A percentile compares a stretch with the other conserved stretches of the same genome.
phyloP scores from a whole-genome alignment of 2,113 vertebrate species.

The Scortum barcoo region DNA sequence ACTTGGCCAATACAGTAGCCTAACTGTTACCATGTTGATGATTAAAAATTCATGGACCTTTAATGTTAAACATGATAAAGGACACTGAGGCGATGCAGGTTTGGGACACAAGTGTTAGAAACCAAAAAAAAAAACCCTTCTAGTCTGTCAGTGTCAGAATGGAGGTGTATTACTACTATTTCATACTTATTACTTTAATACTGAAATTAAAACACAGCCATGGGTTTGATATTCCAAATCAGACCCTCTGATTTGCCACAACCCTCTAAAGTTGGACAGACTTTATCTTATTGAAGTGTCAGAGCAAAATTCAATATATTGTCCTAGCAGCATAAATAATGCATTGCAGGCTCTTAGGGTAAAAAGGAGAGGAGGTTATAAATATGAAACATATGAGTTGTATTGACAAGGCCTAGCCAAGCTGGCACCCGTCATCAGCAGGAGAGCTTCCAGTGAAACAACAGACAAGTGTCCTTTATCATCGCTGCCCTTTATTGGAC shows the following conservation, averaged over 20 bases:
- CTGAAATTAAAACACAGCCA: constrained; percentile 5
- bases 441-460: constrained; percentile 58
- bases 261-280: constrained; percentile 25
- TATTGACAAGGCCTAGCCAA: constrained; percentile 74
- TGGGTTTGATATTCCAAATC: background rate
- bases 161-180: background rate
- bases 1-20: constrained; percentile 41
- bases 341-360: constrained; percentile 71
- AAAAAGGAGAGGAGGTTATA: constrained; percentile 74
- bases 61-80: constrained; percentile 80
- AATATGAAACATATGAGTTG: constrained; percentile 77
- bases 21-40: constrained; percentile 33
- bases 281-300: constrained; percentile 60
- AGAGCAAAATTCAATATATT: constrained; percentile 69
- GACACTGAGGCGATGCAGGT: constrained; percentile 44
- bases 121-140: background rate
- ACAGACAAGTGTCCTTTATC: constrained; percentile 69
- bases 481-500: constrained; percentile 34
- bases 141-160: background rate
- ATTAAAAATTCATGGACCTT: constrained; percentile 81
- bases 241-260: constrained; percentile 16
- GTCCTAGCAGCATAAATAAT: constrained; percentile 80
- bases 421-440: constrained; percentile 71
- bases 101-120: background rate
- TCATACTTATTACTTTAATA: too few relatives aligned